Base-by-base conservation (phyloP, 2,797 vertebrate genomes). In the Austrolebias charrua region DNA sequence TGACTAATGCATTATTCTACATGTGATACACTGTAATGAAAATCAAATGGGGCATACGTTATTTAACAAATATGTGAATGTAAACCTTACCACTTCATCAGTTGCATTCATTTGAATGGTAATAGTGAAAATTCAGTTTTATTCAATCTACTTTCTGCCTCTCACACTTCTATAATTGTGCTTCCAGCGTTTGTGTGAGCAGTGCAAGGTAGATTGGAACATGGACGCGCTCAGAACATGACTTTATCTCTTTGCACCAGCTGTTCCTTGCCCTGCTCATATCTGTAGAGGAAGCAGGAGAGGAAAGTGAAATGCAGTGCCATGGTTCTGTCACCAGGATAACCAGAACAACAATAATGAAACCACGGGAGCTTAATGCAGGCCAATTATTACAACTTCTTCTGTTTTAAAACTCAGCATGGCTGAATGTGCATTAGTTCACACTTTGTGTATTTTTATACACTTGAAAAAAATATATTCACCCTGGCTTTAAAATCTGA, bases 201-300 rank as follows among this genome's bases (percentile, higher is more conserved):
- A 86, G 85, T 83, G 84, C 88, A 75, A 90, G 82, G 91, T 78
- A 76, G 88, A 86, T 91, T 87, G 88, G 80, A 75, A 75, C 69
- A 56, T 58, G 75, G 81, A 91, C 91, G 90, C 90, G 86, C 78
- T 82, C 78, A 74, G 81, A 80, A 84, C 83, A 80, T 42, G 85
- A 81, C 76, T 94, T 95, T 95, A 95, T 95, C 93, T 94, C 71
- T 81, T 74, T 68, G 91, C 89, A 91, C 89, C 94, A 94, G 93
- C 91, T 93, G 93, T 86, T 90, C 90, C 84, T 87, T 88, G 79
- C 84, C 92, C 78, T 88, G 79, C 84, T 92, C 78, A 92, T 91
- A 89, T 92, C 87, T 88, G 84, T 71, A 59, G 83, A 92, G 82
- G 79, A 72, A 85, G 84, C 73, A 90, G 82, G 79, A 80, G 79